A percentile compares a stretch with the other conserved stretches of the same genome.
These are phyloP conservation scores for Aspidoscelis tigris DNA, from an alignment of 2,113 vertebrate species.

Conservation along the genomic window DNA sequence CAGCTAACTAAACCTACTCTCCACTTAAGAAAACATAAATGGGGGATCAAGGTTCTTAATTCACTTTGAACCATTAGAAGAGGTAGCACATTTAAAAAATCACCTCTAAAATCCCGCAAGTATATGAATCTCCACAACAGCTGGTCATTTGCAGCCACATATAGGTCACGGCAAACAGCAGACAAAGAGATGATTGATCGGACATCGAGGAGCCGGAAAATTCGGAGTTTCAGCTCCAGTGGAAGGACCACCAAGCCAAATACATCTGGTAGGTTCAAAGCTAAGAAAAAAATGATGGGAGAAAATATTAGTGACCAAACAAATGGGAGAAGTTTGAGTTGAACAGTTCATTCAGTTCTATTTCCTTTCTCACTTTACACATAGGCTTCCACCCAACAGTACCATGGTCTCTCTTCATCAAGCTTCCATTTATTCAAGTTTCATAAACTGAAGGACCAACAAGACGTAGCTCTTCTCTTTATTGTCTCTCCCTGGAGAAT, in stretches of 20 bases:
- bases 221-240: constrained; percentile 88
- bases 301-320: neutral
- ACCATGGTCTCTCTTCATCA: no score
- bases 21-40: neutral
- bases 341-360: no score
- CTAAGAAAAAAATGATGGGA: constrained; percentile 71
- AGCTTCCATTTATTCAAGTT: no score
- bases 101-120: constrained; percentile 88
- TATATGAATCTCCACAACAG: constrained; percentile 92
- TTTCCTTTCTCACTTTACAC: no score
- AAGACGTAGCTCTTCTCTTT: neutral
- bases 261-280: constrained; percentile 87
- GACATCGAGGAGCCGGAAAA: constrained; percentile 88
- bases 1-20: neutral
- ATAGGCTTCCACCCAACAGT: no score
- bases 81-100: neutral
- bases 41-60: neutral
- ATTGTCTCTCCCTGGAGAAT: neutral
- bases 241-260: constrained; percentile 91
- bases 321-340: no score
- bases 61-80: neutral
- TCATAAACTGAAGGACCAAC: no score
- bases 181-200: constrained; percentile 83
- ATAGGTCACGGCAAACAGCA: constrained; percentile 81
- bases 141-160: constrained; percentile 78